Evolutionary conservation across 2,888 invertebrate genomes (phyloP), one percentile per base, ranked within the genome.

Genomic region (Noctua fimbriata): DNA sequence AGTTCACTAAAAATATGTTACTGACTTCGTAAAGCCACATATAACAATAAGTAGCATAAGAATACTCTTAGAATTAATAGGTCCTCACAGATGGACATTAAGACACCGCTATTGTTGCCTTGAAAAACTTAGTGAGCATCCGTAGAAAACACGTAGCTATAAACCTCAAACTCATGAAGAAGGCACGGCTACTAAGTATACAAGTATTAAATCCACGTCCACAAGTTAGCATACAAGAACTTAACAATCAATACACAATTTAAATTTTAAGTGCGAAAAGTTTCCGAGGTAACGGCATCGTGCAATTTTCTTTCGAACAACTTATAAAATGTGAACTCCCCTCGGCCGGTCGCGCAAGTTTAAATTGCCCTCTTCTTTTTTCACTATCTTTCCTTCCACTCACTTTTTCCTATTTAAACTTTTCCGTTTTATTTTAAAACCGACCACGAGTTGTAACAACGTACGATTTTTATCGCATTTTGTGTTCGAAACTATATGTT

Each of bases 391-490:
- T 91, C 92, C 91, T 90, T 93, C 92, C 94, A 94, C 94, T 94
- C 94, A 94, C 94, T 95, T 96, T 96, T 96, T 95, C 95, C 95
- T 95, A 96, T 96, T 95, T 95, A 95, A 96, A 96, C 95, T 96
- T 96, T 95, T 92, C 90, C 94, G 92, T 95, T 96, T 95, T 95
- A 94, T 96, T 95, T 94, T 92, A 93, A 93, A 93, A 93, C 92
- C 92, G 91, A 89, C 89, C 91, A 89, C 91, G 89, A 90, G 86
- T 90, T 88, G 91, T 91, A 78, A 87, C 86, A 77, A 89, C 90
- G 88, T 78, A 79, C 81, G 71, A 91, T 79, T 89, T 84, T 86
- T 86, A 94, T 92, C 91, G 89, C 89, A 49, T 77, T 82, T 82
- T 75, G 77, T 85, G 73, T 87, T 85, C 66, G 73, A 75, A 83